Base-by-base conservation (phyloP, 2,888 invertebrate species). In the Catocala fraxini region DNA sequence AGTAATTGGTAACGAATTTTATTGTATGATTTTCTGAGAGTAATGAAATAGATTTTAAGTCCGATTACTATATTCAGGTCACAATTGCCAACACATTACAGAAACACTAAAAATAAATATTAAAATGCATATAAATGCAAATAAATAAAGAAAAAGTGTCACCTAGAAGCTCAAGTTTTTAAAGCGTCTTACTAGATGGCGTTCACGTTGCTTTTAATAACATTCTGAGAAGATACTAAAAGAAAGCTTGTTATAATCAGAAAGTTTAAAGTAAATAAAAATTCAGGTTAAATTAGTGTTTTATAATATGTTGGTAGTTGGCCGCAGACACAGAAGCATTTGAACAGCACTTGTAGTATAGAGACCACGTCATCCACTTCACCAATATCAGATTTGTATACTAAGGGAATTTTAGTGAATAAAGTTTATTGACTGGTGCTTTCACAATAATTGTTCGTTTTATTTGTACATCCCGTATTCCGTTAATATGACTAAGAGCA, bases 401-500 rank as follows among this genome's bases (percentile, higher is more conserved):
- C 88, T 89, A 92, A 91, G 88, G 82, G 84, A 83, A 85, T 89
- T 90, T 90, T 93, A 93, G 92, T 90, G 82, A 94, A 93, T 93
- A 93, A 93, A 92, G 73, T 75, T 89, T 92, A 92, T 91, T 93
- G 93, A 94, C 92, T 93, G 94, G 94, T 94, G 94, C 94, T 94
- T 94, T 94, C 93, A 93, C 93, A 93, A 89, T 86, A 88, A 89
- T 83, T 84, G 87, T 87, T 88, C 43, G 90, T 93, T 93, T 93
- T 78, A 93, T 92, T 93, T 88, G 9, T 42, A 1, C 1, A 35
- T 45, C 25, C 41, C 12, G 12, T 51, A 51, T 39, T 7, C 6
- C 35, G 5, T 25, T 46, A 46, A 11, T 43, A 10, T 43, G 4
- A 4, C 11, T 43, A 5, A 11, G 43, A n/a, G 10, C 5, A 43